Base-by-base conservation (phyloP, 2,888 invertebrate genomes). In the Maniola hyperantus region DNA sequence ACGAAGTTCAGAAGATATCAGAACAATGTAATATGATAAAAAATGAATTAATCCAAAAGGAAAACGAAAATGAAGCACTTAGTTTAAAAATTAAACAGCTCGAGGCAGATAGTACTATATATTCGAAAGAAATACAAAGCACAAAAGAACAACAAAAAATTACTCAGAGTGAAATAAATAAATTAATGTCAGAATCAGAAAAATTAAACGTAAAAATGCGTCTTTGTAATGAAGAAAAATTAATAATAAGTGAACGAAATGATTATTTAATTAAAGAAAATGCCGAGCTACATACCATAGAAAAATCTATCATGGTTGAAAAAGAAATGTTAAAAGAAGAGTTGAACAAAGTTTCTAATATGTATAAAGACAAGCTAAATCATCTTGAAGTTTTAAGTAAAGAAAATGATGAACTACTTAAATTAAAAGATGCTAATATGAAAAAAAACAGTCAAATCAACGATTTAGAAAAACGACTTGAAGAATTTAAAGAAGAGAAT, bases 401-500 rank as follows among this genome's bases (percentile, higher is more conserved):
- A 34, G 71, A 74, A 51, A 71, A 72, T 18, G 65, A 67, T 34
- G 69, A 68, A 50, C 59, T 75, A 50, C 36, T 64, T 44, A 57
- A 50, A 60, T 42, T 73, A 26, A 68, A 72, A 67, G 64, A 72
- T 67, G 69, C 68, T 13, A 69, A 72, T 18, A 44, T 70, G 39
- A 67, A 73, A 69, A 71, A 75, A 59, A 51, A 60, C 48, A 66
- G 57, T 6, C 53, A 65, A 33, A 70, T 73, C 20, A 66, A 73
- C 20, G 81, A 82, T 66, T 76, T 83, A 71, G 77, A 80, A 71
- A 74, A 80, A 70, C 73, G 79, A 44, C 74, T 78, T 68, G 76
- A 83, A 74, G 70, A 65, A n/a, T 72, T 88, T 64, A 79, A 78
- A 34, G 74, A 83, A 55, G 89, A 91, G 80, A 91, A 90, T 71